A percentile compares a stretch with the other conserved stretches of the same genome.
phyloP scores from a whole-genome alignment of 1,140 invertebrate genomes.

The Hycleus phaleratus region DNA sequence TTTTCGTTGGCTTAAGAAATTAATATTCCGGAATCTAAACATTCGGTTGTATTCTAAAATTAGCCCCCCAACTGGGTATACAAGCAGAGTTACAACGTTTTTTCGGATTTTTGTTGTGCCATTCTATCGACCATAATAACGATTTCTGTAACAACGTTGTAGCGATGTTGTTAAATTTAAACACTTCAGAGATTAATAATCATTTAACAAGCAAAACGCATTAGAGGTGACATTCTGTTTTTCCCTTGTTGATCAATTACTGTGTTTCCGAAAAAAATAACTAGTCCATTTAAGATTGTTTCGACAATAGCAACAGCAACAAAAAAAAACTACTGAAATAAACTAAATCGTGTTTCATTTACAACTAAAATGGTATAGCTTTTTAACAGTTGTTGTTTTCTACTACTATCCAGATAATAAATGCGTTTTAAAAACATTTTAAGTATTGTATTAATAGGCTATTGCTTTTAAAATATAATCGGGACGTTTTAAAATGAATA shows the following conservation, averaged over 20 bases:
- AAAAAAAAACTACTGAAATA: not conserved
- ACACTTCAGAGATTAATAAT: conserved; percentile 32
- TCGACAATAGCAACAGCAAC: not conserved
- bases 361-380: not conserved
- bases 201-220: conserved; percentile 31
- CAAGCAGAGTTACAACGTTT: too few relatives aligned
- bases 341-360: not conserved
- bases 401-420: conserved; percentile 15
- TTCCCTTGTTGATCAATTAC: conserved; percentile 2
- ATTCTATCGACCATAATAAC: conserved; percentile 18
- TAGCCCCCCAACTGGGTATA: too few relatives aligned
- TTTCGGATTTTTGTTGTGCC: too few relatives aligned
- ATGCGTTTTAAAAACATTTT: conserved; percentile 26
- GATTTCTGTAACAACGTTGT: conserved; percentile 29
- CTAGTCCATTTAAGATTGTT: not conserved
- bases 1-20: too few relatives aligned
- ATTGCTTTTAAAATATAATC: conserved; percentile 35
- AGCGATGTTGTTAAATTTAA: conserved; percentile 33
- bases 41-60: too few relatives aligned
- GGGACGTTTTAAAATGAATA: conserved; percentile 10
- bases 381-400: not conserved
- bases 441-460: conserved; percentile 36
- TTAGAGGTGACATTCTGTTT: conserved; percentile 26
- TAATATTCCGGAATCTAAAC: too few relatives aligned
- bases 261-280: not conserved